These are phyloP conservation scores for Coremacera marginata DNA, from an alignment of 2,888 invertebrate species.

Conservation along the genomic window DNA sequence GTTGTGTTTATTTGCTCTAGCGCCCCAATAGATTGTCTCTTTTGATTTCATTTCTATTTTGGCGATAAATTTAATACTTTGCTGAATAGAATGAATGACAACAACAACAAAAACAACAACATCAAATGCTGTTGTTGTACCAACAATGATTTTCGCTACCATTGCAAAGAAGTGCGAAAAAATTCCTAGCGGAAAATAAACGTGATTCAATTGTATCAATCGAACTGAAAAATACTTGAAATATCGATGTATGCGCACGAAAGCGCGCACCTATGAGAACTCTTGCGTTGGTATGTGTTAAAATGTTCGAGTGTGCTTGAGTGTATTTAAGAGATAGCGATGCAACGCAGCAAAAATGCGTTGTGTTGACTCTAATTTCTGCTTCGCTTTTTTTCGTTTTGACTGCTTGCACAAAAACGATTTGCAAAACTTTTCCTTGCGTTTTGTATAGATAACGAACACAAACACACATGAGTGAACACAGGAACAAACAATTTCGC, in stretches of 20 bases:
- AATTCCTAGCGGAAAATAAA: conserved; percentile 17
- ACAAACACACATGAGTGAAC: neutral
- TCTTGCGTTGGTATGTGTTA: neutral
- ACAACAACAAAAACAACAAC: neutral
- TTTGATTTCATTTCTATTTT: neutral
- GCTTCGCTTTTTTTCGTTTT: too few relatives aligned
- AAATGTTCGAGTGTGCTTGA: conserved; percentile 4
- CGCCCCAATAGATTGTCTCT: conserved; percentile 10
- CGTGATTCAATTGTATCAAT: conserved; percentile 41
- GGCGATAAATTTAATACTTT: conserved; percentile 11
- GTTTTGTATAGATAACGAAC: neutral
- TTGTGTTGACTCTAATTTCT: neutral
- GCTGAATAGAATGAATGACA: neutral
- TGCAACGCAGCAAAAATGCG: neutral
- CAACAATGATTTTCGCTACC: neutral
- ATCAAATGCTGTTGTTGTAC: neutral
- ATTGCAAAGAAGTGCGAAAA: neutral
- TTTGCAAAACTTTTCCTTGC: too few relatives aligned
- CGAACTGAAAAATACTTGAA: conserved; percentile 35
- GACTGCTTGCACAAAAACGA: too few relatives aligned
- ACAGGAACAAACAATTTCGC: neutral
- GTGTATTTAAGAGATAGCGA: neutral
- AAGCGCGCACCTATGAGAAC: neutral
- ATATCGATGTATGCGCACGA: neutral
- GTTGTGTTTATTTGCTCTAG: too few relatives aligned